Conservation (phyloP, 92 coral and sea anemone species). For the Hydrozoanthus gracilis region DNA sequence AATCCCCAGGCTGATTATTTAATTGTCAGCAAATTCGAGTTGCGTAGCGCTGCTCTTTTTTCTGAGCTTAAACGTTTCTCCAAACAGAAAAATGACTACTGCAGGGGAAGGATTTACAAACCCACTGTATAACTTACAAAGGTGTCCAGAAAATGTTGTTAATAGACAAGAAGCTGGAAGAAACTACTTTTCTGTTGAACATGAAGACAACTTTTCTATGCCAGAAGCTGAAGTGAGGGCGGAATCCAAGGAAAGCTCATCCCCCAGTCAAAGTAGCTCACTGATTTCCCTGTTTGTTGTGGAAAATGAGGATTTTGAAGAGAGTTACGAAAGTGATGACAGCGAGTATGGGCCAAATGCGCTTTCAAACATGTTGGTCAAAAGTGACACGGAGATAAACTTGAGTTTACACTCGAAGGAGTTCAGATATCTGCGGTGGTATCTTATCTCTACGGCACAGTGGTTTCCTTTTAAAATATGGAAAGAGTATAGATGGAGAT, state of each 20-base stretch:
- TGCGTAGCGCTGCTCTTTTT: too few relatives aligned
- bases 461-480: constrained; percentile 59
- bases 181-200: not conserved
- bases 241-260: not conserved
- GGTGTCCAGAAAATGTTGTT: not conserved
- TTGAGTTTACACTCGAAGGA: constrained; percentile 48
- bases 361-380: constrained; percentile 19
- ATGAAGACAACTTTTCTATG: not conserved
- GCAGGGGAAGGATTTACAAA: constrained; percentile 20
- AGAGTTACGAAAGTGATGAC: constrained; percentile 43
- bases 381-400: constrained; percentile 54
- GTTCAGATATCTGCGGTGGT: constrained; percentile 40
- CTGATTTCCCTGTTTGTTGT: constrained; percentile 55
- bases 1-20: too few relatives aligned
- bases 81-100: constrained; percentile 15
- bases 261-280: constrained; percentile 26
- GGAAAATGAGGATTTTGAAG: constrained; percentile 34
- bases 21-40: too few relatives aligned
- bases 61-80: too few relatives aligned
- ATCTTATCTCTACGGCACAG: constrained; percentile 56
- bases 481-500: constrained; percentile 19
- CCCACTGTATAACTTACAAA: not conserved
- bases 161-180: not conserved
- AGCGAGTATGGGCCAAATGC: constrained; percentile 43
- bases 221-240: not conserved